Conservation (phyloP, 2,888 invertebrate species). For the Syrphus vitripennis region DNA sequence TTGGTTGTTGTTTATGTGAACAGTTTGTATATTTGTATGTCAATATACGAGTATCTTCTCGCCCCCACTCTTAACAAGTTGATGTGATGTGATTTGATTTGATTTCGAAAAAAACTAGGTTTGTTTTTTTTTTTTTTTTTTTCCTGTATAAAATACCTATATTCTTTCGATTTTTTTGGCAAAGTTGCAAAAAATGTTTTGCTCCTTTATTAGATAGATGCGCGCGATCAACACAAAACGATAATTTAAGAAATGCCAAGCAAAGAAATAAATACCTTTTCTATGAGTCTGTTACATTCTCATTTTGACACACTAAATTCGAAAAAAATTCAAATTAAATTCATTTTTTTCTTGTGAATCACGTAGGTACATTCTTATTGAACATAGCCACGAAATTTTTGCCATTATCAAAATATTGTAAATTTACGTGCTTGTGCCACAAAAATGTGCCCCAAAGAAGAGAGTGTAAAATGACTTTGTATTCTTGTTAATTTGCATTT, state of each 20-base stretch:
- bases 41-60: neutral
- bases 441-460: slow-evolving; percentile 9
- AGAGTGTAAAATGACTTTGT: slow-evolving; percentile 1
- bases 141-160: neutral
- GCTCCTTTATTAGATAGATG: neutral
- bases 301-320: slow-evolving; percentile 34
- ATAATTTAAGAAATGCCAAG: slow-evolving; percentile 3
- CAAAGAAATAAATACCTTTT: neutral
- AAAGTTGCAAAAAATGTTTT: slow-evolving; percentile 55
- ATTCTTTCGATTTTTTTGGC: slow-evolving; percentile 40
- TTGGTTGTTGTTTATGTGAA: neutral
- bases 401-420: slow-evolving; percentile 17
- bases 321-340: slow-evolving; percentile 48
- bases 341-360: slow-evolving; percentile 4
- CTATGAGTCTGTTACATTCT: neutral
- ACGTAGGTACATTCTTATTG: slow-evolving; percentile 9
- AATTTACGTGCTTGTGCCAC: slow-evolving; percentile 13
- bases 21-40: slow-evolving; percentile 25
- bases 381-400: neutral
- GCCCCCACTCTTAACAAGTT: slow-evolving; percentile 43
- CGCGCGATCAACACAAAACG: slow-evolving; percentile 18
- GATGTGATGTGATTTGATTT: slow-evolving; percentile 61
- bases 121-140: neutral
- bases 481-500: slow-evolving; percentile 35
- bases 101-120: slow-evolving; percentile 31